Percentiles rank a stretch among this genome's conserved stretches.
Evolutionary conservation across 2,888 invertebrate species (phyloP).

Genomic region (Argyresthia albistria): DNA sequence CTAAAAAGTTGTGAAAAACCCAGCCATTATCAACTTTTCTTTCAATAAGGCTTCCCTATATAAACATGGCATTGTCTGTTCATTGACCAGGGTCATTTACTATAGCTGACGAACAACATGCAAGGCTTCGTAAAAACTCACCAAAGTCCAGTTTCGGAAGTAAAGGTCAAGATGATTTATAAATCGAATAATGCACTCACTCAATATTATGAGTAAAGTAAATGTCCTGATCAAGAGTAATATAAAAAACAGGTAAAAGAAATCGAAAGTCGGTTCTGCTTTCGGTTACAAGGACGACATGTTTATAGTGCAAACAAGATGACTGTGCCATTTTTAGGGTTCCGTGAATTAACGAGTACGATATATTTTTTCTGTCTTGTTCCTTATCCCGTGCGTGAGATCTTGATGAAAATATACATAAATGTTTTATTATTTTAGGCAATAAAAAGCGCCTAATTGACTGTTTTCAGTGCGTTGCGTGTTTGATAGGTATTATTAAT

Average conservation of each 20-base stretch:
- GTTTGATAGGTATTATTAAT: no score
- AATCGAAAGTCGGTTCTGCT: conserved; percentile 7
- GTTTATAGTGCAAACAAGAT: not conserved
- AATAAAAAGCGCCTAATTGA: no score
- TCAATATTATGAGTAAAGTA: not conserved
- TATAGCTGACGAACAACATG: conserved; percentile 32
- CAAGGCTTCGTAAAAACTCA: conserved; percentile 22
- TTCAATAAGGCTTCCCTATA: no score
- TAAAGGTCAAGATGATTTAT: not conserved
- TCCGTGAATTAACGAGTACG: no score
- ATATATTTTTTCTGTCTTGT: no score
- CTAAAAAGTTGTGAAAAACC: conserved; percentile 19
- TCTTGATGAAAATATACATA: no score
- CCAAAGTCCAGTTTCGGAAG: not conserved
- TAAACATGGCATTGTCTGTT: conserved; percentile 37
- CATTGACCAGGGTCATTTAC: conserved; percentile 40
- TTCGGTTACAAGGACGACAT: conserved; percentile 4
- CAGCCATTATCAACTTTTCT: conserved; percentile 16
- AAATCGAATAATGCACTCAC: not conserved
- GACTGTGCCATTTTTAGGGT: no score
- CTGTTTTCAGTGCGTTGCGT: no score
- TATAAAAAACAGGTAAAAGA: conserved; percentile 4
- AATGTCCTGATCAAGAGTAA: not conserved
- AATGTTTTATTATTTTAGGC: no score
- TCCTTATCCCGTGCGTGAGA: no score